Evolutionary conservation across 2,113 vertebrate species (phyloP), one percentile per base, ranked within the genome.

Genomic region (Atherinomorus stipes): DNA sequence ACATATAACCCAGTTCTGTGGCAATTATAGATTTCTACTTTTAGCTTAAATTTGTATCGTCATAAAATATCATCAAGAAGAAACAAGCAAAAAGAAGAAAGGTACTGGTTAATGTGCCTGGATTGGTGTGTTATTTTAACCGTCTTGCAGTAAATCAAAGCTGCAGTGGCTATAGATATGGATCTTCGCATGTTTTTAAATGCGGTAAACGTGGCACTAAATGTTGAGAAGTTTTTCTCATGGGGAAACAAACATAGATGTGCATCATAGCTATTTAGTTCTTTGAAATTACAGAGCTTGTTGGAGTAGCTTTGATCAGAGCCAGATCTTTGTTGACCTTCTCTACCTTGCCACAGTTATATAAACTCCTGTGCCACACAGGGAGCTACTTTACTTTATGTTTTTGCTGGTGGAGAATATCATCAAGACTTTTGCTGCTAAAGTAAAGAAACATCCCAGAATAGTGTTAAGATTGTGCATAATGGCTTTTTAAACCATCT

Each of bases 301-400:
- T 34, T 74, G 50, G 63, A 59, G 66, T 8, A 34, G 62, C 58
- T 85, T 82, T 79, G 59, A 75, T 81, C 64, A 76, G 19, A 34
- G 58, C 61, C 8, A 67, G 64, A 68, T 59, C 59, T 28, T 47
- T 45, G 68, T 13, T 64, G 56, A 81, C 81, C 13, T 28, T 66
- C 76, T 31, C 68, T 71, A 76, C 64, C 74, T 64, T 78, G 52
- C 66, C 22, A 21, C 49, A 64, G 57, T n/a, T 22, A 34, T 23
- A 51, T 19, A 60, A 71, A 59, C 28, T 13, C 40, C 7, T 15
- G 25, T 31, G 3, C 54, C 56, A 34, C 45, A 38, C 21, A 47
- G 57, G 31, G 31, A 76, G 62, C 23, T 22, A 8, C 16, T 47
- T 19, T 45, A 8, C 44, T 44, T 11, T 47, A 47, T 47, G 19